phyloP scores from a whole-genome alignment of 2,888 invertebrate genomes.

The Elegia similella region DNA sequence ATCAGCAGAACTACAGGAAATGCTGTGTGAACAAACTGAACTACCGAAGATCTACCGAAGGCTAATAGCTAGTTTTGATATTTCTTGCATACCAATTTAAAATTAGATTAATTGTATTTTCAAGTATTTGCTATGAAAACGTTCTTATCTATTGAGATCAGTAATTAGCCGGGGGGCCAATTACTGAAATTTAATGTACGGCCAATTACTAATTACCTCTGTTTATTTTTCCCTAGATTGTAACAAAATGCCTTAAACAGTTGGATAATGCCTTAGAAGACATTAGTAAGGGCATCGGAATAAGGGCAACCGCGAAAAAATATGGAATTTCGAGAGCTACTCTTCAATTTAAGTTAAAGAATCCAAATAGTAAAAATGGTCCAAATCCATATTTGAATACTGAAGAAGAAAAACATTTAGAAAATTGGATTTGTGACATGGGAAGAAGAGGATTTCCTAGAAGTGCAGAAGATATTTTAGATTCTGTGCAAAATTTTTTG shows the following conservation, averaged over 20 bases:
- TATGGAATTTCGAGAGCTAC: neutral
- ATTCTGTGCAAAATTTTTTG: neutral
- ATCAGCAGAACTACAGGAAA: too few relatives aligned
- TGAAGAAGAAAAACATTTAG: conserved; percentile 6
- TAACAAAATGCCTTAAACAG: conserved; percentile 3
- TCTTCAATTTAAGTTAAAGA: neutral
- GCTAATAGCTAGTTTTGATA: neutral
- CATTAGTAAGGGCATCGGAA: neutral
- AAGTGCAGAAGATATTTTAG: neutral
- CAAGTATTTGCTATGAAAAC: neutral
- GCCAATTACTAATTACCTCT: conserved; percentile 10
- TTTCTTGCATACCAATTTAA: conserved; percentile 19
- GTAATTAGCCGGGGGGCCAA: conserved; percentile 8
- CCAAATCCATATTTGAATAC: neutral
- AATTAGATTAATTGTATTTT: neutral
- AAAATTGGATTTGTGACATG: conserved; percentile 5
- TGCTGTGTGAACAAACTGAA: too few relatives aligned
- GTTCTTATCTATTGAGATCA: conserved; percentile 7
- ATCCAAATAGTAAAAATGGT: neutral
- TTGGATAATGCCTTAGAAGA: neutral
- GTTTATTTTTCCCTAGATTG: conserved; percentile 4
- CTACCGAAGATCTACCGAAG: too few relatives aligned
- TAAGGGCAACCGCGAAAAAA: neutral
- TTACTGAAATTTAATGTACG: conserved; percentile 3
- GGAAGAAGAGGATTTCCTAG: conserved; percentile 4